Evolutionary conservation across 2,888 invertebrate species (phyloP), one percentile per base, ranked within the genome.

Genomic region (Philaethria dido): DNA sequence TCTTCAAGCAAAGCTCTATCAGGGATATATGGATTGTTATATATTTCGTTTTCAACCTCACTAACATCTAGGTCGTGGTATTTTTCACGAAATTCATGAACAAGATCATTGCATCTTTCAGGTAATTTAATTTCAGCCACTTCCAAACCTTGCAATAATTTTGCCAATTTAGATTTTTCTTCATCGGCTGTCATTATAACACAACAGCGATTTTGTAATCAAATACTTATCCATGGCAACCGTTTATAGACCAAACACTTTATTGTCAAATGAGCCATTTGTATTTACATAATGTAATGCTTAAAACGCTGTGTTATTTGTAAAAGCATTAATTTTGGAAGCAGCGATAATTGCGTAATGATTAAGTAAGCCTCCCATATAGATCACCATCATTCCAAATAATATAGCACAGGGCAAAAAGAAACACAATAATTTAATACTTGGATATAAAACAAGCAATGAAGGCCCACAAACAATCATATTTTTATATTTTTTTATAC

Each of bases 111-210:
- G 69, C 90, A 88, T 44, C 86, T 77, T 69, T 90, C 89, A 0
- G 89, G 73, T 47, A 90, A 72, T 70, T 86, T 89, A 1, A 83
- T 74, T 64, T 92, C 92, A 0, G 86, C 85, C 1, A 88, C 82
- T 66, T 89, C 88, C 16, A 92, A 69, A 33, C 79, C 84, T 71
- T 86, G 80, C n/a, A 92, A 76, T 47, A 92, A 80, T 76, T 90
- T 91, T 13, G 78, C 73, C 52, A 90, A 70, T 75, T 88, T 87
- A 9, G 76, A 69, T 77, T 92, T 92, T 11, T 92, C 89, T 73
- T 91, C 91, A 64, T 91, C 90, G 4, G 92, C 90, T 44, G 85
- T 73, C 92, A 92, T 92, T 67, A 16, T 68, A 48, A 44, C 29
- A 39, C 25, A 39, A 42, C 42, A 16, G 36, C 48, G 44, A 11